Evolutionary conservation across 1,140 invertebrate genomes (phyloP), one percentile per base, ranked within the genome.

Genomic region (Triops cancriformis): DNA sequence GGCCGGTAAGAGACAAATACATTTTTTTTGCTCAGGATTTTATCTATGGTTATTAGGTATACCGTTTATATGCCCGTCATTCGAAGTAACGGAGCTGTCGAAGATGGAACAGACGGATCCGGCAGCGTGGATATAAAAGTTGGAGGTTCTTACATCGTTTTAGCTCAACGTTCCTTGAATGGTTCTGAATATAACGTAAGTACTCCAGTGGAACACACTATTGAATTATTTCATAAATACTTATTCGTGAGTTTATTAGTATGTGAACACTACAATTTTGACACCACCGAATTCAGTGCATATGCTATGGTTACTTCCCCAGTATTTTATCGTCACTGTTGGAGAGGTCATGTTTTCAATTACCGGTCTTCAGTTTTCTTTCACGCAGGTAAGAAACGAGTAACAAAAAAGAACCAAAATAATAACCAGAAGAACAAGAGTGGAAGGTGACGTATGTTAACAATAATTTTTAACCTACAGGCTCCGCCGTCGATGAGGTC

Each of bases 401-500:
- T 37, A 31, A 5, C 10, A 10, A 18, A 73, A 43, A 43, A 76
- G 27, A 41, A 72, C n/a, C n/a, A n/a, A n/a, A 76, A 27, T 18
- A n/a, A 37, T 27, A 72, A 72, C 23, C 9, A 26, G n/a, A 27
- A n/a, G 11, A 74, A 4, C 72, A 26, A 72, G 6, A 2, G 9
- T 3, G 2, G 72, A 26, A 26, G 2, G 9, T 72, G 6, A 26
- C 26, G 9, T 23, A 26, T 72, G 6, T 72, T 41, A 80, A 79
- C 23, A 3, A 43, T 28, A n/a, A 79, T 26, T 73, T 31, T 64
- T n/a, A 23, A 76, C 14, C 73, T 91, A 9, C 90, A 97, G 88
- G 92, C 95, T 0, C 96, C 96, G 0, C 83, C 85, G n/a, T 92
- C 90, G 79, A 97, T 98, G 95, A 98, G 96, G 83, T 94, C 95